A percentile compares a stretch with the other conserved stretches of the same genome.
phyloP scores from a whole-genome alignment of 2,113 vertebrate genomes.

The Ellobius talpinus region DNA sequence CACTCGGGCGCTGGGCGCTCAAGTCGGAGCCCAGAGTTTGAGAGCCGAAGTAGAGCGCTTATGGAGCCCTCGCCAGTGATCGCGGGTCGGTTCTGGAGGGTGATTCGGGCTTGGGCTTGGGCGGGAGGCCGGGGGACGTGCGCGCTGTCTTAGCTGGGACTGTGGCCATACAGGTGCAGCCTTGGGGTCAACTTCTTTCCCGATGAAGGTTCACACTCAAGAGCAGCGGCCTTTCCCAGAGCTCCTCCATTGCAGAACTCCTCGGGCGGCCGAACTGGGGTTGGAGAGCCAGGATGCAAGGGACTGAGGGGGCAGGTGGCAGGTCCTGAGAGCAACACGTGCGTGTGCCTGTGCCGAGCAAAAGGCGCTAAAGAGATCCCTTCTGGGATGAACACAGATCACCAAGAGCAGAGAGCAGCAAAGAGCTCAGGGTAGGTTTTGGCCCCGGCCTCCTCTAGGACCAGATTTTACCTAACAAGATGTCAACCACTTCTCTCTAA shows the following conservation, averaged over 20 bases:
- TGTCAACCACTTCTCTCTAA: slow-evolving; percentile 51
- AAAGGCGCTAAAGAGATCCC: neutral
- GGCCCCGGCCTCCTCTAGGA: slow-evolving; percentile 22
- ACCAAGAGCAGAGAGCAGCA: neutral
- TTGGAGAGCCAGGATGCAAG: neutral
- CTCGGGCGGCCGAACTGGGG: neutral
- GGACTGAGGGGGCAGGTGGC: slow-evolving; percentile 56
- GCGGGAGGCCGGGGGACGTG: neutral
- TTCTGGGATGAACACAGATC: neutral
- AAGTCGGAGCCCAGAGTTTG: slow-evolving; percentile 68
- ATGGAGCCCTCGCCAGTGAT: neutral
- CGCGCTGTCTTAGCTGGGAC: neutral
- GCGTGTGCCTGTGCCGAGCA: neutral
- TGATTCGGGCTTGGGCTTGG: neutral
- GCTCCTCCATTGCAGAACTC: neutral
- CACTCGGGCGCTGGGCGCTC: slow-evolving; percentile 56
- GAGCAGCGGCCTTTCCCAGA: neutral
- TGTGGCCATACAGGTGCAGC: slow-evolving; percentile 24
- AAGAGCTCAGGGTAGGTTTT: neutral
- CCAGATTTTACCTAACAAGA: neutral
- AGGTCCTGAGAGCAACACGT: slow-evolving; percentile 9
- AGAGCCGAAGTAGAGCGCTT: neutral
- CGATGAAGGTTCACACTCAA: neutral
- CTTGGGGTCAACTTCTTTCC: neutral
- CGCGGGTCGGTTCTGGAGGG: neutral